phyloP scores from a whole-genome alignment of 2,113 vertebrate species.

The Alligator mississippiensis region DNA sequence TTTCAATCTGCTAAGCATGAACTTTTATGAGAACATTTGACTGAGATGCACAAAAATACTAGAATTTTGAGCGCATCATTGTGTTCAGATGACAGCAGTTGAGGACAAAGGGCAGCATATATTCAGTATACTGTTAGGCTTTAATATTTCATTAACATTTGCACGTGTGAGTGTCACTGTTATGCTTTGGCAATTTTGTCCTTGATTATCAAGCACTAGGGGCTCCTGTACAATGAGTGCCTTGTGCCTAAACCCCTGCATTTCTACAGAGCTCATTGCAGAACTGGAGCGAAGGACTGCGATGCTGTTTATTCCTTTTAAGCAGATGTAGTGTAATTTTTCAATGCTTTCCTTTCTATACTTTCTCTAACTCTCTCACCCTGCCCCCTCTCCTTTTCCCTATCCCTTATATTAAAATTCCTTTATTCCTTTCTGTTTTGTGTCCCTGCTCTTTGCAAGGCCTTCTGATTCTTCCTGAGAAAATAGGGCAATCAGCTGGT shows the following conservation, averaged over 20 bases:
- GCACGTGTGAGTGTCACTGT: not conserved
- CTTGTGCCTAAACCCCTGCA: not conserved
- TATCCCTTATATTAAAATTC: no score
- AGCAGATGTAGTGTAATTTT: not conserved
- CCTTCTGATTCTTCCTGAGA: no score
- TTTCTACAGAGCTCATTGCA: not conserved
- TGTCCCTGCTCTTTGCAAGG: no score
- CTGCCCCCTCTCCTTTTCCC: no score
- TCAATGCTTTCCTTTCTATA: not conserved
- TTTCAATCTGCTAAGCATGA: not conserved
- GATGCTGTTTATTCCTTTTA: not conserved
- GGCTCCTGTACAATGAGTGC: not conserved
- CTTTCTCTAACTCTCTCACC: no score
- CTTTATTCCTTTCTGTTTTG: no score
- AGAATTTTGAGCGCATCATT: fast-evolving
- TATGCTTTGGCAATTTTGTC: not conserved
- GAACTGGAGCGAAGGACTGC: not conserved
- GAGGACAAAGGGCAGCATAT: not conserved
- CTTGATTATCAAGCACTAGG: not conserved
- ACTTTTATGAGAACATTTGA: not conserved
- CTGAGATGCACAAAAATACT: not conserved
- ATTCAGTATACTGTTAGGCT: not conserved
- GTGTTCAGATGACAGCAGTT: not conserved
- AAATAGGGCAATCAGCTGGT: no score
- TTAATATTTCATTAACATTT: not conserved